Evolutionary conservation across 30 jellyfish, hydroid and myxozoan genomes (phyloP), one percentile per base, ranked within the genome.

Genomic region (Hydra vulgaris): DNA sequence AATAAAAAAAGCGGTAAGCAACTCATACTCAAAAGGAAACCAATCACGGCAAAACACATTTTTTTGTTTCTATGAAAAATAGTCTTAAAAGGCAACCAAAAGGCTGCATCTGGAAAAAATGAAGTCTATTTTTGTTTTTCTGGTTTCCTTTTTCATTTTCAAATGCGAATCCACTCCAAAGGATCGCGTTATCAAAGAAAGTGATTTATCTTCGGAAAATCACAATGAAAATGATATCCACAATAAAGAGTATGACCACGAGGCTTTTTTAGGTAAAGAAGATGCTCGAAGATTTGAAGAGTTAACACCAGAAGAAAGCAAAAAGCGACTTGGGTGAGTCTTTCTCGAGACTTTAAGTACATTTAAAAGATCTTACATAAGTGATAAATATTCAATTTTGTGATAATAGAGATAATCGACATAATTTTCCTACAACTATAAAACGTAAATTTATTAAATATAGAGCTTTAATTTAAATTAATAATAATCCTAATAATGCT

Each of bases 191-290:
- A 53, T 72, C 17, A 81, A 84, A 17, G 96, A 83, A 69, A 84
- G 84, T 0, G 95, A 83, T 22, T 82, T 89, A 0, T 89, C 96
- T 8, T 82, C 81, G n/a, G 61, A 85, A 70, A 90, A 68, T 54
- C 96, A 89, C 74, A 71, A 75, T 7, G 86, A 77, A n/a, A 80
- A 71, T 23, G 90, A 71, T 74, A 84, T 25, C 12, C 97, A 89
- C 80, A 89, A 89, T 84, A 82, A 84, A 22, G 97, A 89, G 54
- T 89, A 89, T 54, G 97, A 89, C 85, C 97, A 89, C 84, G 97
- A 89, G 73, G 97, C 97, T 5, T 89, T 89, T 74, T 88, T 89
- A n/a, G 97, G 97, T 19, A 81, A 85, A 82, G 61, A 40, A 40
- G 95, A 89, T 54, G 97, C 87, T 67, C 74, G 92, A 25, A 80